Conservation (phyloP, 2,797 vertebrate species). For the Falco columbarius region DNA sequence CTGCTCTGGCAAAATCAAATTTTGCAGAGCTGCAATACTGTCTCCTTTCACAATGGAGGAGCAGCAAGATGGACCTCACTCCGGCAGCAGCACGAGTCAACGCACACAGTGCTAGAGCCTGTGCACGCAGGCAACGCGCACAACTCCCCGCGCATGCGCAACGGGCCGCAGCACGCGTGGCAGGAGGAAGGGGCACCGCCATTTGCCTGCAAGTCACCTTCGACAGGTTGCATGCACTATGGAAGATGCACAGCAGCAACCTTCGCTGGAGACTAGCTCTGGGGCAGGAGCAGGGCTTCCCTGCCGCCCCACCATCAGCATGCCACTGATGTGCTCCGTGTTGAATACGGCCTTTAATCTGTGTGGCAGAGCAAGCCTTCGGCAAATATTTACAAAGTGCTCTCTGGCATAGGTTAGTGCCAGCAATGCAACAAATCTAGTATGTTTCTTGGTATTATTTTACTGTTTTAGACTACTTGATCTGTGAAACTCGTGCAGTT, state of each 20-base stretch:
- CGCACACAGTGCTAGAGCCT: accelerated
- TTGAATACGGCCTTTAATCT: background rate
- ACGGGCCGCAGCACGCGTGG: background rate
- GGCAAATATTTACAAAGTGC: background rate
- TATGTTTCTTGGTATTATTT: background rate
- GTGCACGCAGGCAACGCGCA: accelerated
- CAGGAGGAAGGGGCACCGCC: background rate
- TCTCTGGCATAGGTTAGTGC: background rate
- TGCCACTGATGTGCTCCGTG: background rate
- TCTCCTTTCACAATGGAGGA: background rate
- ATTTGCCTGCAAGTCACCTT: background rate
- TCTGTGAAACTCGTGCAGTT: background rate
- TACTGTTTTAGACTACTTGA: background rate
- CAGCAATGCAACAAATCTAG: background rate
- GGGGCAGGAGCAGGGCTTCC: background rate
- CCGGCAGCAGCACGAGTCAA: accelerated
- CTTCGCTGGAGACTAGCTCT: background rate
- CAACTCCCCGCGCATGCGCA: background rate
- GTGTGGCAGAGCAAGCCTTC: background rate
- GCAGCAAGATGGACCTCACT: background rate
- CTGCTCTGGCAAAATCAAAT: background rate
- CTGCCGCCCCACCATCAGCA: background rate
- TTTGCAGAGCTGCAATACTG: background rate
- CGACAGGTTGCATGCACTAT: background rate
- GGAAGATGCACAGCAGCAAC: background rate